phyloP scores from a whole-genome alignment of 2,797 vertebrate species.

The Knipowitschia caucasica region DNA sequence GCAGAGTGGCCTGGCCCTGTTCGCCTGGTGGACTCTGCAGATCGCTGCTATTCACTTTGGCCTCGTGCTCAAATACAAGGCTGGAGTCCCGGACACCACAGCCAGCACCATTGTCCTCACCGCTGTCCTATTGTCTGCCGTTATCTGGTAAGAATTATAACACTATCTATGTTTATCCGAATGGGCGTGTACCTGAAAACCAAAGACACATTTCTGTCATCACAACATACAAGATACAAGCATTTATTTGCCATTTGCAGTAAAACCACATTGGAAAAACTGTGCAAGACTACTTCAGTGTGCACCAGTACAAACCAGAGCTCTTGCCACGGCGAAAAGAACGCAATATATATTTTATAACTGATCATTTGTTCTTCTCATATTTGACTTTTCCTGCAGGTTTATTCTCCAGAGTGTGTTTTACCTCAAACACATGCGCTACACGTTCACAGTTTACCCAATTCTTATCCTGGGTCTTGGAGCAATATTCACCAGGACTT shows the following conservation, averaged over 20 bases:
- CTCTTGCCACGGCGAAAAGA: too few relatives aligned
- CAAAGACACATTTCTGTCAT: too few relatives aligned
- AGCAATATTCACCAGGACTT: slow-evolving; percentile 63
- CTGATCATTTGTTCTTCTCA: too few relatives aligned
- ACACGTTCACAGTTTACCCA: slow-evolving; percentile 70
- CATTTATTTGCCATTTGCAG: too few relatives aligned
- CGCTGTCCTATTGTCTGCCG: slow-evolving; percentile 29
- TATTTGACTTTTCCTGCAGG: slow-evolving; percentile 42
- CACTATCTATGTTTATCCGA: background rate
- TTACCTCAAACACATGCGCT: slow-evolving; percentile 61
- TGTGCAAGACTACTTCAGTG: too few relatives aligned
- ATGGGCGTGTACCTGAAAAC: too few relatives aligned
- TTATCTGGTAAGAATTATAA: slow-evolving; percentile 51
- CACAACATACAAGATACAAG: too few relatives aligned
- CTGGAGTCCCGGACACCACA: slow-evolving; percentile 33
- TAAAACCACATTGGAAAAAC: too few relatives aligned
- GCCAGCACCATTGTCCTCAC: slow-evolving; percentile 59
- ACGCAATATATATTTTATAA: too few relatives aligned
- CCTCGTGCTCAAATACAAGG: slow-evolving; percentile 51
- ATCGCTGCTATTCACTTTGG: slow-evolving; percentile 57
- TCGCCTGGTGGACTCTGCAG: slow-evolving; percentile 65
- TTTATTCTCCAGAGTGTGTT: slow-evolving; percentile 69
- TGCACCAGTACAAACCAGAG: too few relatives aligned
- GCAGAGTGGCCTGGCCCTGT: slow-evolving; percentile 69
- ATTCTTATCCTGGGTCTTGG: slow-evolving; percentile 66